Percentiles rank a stretch among this genome's conserved stretches.
These are phyloP conservation scores for Cheilosia pagana DNA, from an alignment of 2,888 invertebrate genomes.

Conservation along the genomic window DNA sequence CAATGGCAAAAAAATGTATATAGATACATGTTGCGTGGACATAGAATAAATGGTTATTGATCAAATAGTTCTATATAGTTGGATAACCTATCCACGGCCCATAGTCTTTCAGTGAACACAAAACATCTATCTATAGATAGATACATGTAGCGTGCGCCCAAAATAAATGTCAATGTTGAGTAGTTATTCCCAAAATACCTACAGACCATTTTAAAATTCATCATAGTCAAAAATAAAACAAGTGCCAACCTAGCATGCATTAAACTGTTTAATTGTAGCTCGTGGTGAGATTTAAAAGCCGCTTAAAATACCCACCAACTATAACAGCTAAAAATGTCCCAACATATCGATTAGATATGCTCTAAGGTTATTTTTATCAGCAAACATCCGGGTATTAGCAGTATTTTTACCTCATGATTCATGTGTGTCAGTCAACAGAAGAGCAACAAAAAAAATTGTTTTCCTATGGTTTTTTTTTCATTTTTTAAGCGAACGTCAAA, in stretches of 20 bases:
- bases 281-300: conserved; percentile 12
- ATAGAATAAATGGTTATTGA: neutral
- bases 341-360: conserved; percentile 38
- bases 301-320: conserved; percentile 3
- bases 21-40: no score
- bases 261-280: conserved; percentile 18
- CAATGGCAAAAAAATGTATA: no score
- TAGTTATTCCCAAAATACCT: neutral
- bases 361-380: conserved; percentile 54
- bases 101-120: neutral
- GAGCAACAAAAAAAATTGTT: conserved; percentile 2
- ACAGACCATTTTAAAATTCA: conserved; percentile 1
- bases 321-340: conserved; percentile 18
- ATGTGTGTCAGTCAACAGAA: conserved; percentile 35
- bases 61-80: no score
- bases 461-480: conserved; percentile 19
- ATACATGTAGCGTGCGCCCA: neutral
- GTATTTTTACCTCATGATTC: conserved; percentile 38
- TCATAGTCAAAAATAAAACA: neutral
- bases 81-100: no score
- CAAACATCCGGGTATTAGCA: conserved; percentile 55
- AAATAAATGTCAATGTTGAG: neutral
- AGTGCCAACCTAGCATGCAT: neutral
- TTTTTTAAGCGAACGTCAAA: conserved; percentile 40
- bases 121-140: neutral